These are phyloP conservation scores for Sebastes iracundus DNA, from an alignment of 2,797 vertebrate species.

Conservation along the genomic window DNA sequence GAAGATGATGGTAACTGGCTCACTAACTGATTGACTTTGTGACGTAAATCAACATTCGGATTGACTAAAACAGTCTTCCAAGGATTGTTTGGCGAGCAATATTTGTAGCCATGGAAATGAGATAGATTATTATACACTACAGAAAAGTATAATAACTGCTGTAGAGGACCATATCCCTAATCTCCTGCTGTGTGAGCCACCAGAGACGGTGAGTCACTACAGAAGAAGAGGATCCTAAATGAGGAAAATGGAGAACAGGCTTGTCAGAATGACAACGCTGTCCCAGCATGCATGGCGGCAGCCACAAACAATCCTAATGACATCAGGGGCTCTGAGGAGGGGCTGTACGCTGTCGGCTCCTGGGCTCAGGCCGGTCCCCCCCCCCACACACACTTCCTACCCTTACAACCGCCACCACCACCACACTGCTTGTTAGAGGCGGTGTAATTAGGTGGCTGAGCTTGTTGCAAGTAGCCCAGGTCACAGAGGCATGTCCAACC, in stretches of 20 bases:
- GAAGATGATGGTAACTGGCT: neutral
- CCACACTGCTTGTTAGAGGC: conserved; percentile 89
- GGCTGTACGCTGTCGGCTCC: conserved; percentile 39
- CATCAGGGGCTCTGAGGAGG: conserved; percentile 65
- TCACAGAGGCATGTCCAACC: conserved; percentile 97
- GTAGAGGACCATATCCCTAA: conserved; percentile 9
- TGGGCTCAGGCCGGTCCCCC: conserved; percentile 36
- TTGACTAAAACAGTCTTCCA: neutral
- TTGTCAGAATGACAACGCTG: conserved; percentile 56
- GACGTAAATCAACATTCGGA: neutral
- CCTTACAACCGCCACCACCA: conserved; percentile 44
- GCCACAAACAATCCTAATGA: conserved; percentile 77
- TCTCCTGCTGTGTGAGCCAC: conserved; percentile 42
- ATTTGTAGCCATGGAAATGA: neutral
- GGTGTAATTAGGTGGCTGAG: conserved; percentile 92
- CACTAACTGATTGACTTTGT: neutral
- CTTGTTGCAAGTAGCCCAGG: conserved; percentile 91
- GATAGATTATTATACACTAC: neutral
- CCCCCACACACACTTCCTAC: conserved; percentile 24
- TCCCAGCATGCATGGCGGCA: conserved; percentile 72
- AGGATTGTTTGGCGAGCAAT: neutral
- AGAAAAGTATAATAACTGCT: conserved; percentile 29
- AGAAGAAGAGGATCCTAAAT: conserved; percentile 53
- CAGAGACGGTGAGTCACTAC: conserved; percentile 48
- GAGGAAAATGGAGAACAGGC: conserved; percentile 52